These are phyloP conservation scores for Polydrusus tereticollis DNA, from an alignment of 2,888 invertebrate genomes.

Conservation along the genomic window DNA sequence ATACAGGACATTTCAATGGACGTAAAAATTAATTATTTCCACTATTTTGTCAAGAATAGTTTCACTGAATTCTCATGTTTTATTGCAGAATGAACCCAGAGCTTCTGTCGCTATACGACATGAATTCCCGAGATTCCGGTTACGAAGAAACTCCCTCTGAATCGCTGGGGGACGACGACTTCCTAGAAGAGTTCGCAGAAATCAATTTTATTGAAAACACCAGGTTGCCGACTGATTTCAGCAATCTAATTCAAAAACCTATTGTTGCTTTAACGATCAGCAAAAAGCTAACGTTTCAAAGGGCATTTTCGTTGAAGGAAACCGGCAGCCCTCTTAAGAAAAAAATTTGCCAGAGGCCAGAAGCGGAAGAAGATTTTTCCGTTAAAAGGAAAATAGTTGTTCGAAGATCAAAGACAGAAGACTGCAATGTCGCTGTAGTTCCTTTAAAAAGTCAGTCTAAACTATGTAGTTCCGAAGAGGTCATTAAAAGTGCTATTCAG, in stretches of 20 bases:
- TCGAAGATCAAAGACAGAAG: constrained; percentile 8
- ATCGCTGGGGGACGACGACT: constrained; percentile 24
- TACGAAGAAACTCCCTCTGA: constrained; percentile 34
- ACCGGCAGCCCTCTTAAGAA: constrained; percentile 22
- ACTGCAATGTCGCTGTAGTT: constrained; percentile 3
- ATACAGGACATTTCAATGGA: too few relatives aligned
- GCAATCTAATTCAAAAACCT: constrained; percentile 30
- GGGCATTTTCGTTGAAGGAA: constrained; percentile 23
- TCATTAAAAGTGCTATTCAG: constrained; percentile 40
- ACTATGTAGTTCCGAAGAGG: constrained; percentile 28
- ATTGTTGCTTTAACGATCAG: constrained; percentile 21
- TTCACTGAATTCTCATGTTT: not conserved
- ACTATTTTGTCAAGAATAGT: not conserved
- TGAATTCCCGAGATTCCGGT: constrained; percentile 44
- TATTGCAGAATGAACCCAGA: constrained; percentile 15
- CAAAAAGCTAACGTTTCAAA: constrained; percentile 1
- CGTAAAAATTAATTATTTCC: too few relatives aligned
- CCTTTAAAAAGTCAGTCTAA: not conserved
- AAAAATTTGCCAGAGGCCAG: constrained; percentile 30
- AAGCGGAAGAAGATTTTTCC: constrained; percentile 11
- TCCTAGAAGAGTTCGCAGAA: constrained; percentile 43
- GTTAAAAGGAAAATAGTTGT: constrained; percentile 29
- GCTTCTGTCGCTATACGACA: constrained; percentile 31
- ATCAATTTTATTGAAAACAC: constrained; percentile 5
- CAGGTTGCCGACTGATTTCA: constrained; percentile 34